Conservation (phyloP, 2,888 invertebrate species). For the Andrena dorsata region DNA sequence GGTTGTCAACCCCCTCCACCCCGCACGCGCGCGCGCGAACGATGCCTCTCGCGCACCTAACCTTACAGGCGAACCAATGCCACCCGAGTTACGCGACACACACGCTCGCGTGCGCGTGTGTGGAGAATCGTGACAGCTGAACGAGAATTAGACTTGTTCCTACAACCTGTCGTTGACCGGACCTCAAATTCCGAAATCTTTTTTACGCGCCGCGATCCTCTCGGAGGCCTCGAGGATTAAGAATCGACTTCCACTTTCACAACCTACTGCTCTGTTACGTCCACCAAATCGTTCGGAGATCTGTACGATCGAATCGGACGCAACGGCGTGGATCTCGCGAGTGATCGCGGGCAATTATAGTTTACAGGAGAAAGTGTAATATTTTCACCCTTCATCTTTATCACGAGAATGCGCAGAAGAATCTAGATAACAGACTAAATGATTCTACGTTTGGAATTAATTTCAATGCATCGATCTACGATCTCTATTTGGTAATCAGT, state of each 20-base stretch:
- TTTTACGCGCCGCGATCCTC: background rate
- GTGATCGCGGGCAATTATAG: background rate
- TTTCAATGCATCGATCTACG: background rate
- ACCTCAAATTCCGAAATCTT: conserved; percentile 26
- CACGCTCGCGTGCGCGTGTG: background rate
- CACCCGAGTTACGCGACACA: conserved; percentile 54
- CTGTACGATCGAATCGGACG: background rate
- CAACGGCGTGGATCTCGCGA: background rate
- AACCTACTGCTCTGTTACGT: background rate
- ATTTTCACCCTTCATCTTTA: too few relatives aligned
- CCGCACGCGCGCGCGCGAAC: conserved; percentile 28
- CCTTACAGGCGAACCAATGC: conserved; percentile 56
- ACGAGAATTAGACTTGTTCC: conserved; percentile 49
- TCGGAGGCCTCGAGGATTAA: background rate
- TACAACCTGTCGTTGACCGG: conserved; percentile 31
- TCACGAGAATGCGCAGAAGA: too few relatives aligned
- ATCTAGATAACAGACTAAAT: too few relatives aligned
- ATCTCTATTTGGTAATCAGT: background rate
- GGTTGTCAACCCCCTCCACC: conserved; percentile 75
- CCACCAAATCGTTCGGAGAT: conserved; percentile 22
- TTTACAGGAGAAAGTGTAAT: too few relatives aligned
- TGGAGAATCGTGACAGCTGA: conserved; percentile 15
- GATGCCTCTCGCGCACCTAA: conserved; percentile 30
- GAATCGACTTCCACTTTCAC: conserved; percentile 29
- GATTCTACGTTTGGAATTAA: background rate